Percentiles rank a stretch among this genome's conserved stretches.
phyloP scores from a whole-genome alignment of 2,113 vertebrate genomes.

The Falcunculus frontatus region DNA sequence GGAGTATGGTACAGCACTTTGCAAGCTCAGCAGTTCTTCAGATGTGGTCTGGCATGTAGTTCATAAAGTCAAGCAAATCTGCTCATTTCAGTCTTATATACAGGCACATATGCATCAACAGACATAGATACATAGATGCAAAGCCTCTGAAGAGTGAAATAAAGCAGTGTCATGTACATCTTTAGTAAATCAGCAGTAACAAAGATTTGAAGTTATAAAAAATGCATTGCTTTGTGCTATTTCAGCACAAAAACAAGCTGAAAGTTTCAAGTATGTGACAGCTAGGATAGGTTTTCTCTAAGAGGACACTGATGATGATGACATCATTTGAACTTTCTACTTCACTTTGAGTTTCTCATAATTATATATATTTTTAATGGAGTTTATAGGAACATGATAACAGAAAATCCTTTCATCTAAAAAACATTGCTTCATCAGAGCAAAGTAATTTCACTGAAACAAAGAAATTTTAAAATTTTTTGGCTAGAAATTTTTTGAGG shows the following conservation, averaged over 20 bases:
- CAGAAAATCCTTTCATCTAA: background rate
- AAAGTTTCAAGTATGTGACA: background rate
- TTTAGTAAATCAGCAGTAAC: background rate
- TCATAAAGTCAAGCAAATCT: slow-evolving; percentile 82
- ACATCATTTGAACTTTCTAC: background rate
- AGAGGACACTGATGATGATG: background rate
- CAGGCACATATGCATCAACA: slow-evolving; percentile 17
- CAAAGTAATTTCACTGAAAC: background rate
- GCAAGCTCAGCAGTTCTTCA: slow-evolving; percentile 80
- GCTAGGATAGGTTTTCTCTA: background rate
- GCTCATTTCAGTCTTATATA: slow-evolving; percentile 63
- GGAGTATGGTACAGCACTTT: slow-evolving; percentile 55
- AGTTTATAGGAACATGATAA: background rate
- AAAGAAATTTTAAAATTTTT: background rate
- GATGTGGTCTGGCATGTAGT: slow-evolving; percentile 91
- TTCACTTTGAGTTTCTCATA: background rate
- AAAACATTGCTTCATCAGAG: background rate
- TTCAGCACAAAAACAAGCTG: background rate
- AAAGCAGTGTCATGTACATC: background rate
- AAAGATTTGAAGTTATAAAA: background rate
- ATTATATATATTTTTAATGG: background rate
- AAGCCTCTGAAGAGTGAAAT: background rate
- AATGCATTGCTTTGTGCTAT: background rate
- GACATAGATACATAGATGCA: background rate
- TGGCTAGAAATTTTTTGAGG: background rate